A percentile compares a stretch with the other conserved stretches of the same genome.
These are phyloP conservation scores for Maccullochella peelii DNA, from an alignment of 2,113 vertebrate genomes.

Conservation along the genomic window DNA sequence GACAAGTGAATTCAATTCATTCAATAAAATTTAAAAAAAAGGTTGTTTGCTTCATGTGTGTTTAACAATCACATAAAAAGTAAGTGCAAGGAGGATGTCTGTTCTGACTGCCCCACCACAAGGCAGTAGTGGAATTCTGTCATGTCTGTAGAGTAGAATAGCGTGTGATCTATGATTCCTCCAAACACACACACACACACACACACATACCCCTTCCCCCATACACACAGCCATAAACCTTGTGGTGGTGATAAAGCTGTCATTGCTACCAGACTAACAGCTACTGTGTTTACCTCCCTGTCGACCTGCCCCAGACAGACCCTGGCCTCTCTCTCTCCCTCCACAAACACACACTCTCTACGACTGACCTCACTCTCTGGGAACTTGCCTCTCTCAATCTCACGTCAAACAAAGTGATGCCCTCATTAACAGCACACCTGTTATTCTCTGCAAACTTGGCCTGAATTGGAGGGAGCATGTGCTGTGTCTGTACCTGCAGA, in stretches of 20 bases:
- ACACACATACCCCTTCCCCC: conserved; percentile 19
- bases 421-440: conserved; percentile 73
- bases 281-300: conserved; percentile 61
- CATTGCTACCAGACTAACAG: conserved; percentile 58
- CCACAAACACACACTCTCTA: conserved; percentile 11
- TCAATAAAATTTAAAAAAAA: neutral
- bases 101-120: conserved; percentile 2
- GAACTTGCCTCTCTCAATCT: conserved; percentile 37
- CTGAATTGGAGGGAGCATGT: conserved; percentile 53
- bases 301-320: conserved; percentile 60
- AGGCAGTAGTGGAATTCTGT: conserved; percentile 24
- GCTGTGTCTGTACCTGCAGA: conserved; percentile 58
- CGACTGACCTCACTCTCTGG: conserved; percentile 18
- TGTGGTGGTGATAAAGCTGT: conserved; percentile 69
- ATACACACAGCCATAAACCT: conserved; percentile 53
- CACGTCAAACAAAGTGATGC: conserved; percentile 38
- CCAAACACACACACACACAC: neutral
- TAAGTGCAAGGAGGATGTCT: neutral
- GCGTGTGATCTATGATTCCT: conserved; percentile 26
- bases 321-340: conserved; percentile 8
- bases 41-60: neutral
- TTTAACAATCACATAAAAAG: neutral
- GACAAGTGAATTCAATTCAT: neutral
- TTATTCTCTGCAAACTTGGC: conserved; percentile 64
- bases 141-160: conserved; percentile 28